Percentiles rank a stretch among this genome's conserved stretches.
phyloP scores from a whole-genome alignment of 2,888 invertebrate species.

The Lomographa bimaculata region DNA sequence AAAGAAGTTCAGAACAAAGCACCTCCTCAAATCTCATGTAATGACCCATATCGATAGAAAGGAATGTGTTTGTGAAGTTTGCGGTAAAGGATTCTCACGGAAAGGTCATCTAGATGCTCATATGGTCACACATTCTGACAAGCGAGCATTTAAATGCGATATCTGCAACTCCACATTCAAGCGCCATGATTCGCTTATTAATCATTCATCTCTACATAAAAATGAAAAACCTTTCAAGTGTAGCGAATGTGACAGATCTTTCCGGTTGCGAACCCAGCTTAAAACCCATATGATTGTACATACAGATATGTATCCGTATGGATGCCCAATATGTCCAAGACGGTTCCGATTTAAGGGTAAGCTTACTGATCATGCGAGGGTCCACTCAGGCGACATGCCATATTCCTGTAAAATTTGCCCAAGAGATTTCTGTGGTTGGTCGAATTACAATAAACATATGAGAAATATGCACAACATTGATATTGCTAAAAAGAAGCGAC shows the following conservation, averaged over 20 bases:
- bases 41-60: too few species aligned
- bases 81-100: too few species aligned
- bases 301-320: constrained; percentile 90
- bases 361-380: constrained; percentile 87
- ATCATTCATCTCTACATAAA: too few species aligned
- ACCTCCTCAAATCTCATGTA: too few species aligned
- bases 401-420: constrained; percentile 89
- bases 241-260: constrained; percentile 70
- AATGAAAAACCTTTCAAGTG: constrained; percentile 74
- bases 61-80: too few species aligned
- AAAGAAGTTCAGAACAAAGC: too few species aligned
- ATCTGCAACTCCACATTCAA: too few species aligned
- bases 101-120: too few species aligned
- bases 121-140: too few species aligned
- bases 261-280: constrained; percentile 87
- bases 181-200: too few species aligned
- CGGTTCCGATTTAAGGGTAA: constrained; percentile 90
- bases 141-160: too few species aligned
- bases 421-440: constrained; percentile 90
- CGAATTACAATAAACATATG: constrained; percentile 93
- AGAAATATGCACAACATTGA: constrained; percentile 87
- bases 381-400: constrained; percentile 88
- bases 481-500: constrained; percentile 76
- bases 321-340: constrained; percentile 90
- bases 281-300: constrained; percentile 90